phyloP scores from a whole-genome alignment of 2,888 invertebrate genomes.

The Ophonus ardosiacus region DNA sequence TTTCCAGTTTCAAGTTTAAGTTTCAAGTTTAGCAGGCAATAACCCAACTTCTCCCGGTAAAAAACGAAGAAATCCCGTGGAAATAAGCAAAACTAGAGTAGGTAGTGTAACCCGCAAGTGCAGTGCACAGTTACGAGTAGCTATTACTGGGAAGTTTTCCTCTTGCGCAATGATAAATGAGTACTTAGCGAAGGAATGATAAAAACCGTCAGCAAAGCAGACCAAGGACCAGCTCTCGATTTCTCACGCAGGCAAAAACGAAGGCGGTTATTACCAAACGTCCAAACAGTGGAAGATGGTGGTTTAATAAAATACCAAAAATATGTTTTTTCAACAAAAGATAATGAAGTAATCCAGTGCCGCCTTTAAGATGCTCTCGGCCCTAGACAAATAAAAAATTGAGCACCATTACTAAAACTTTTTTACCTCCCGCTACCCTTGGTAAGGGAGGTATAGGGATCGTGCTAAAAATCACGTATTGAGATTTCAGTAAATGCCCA shows the following conservation, averaged over 20 bases:
- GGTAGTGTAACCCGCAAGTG: neutral
- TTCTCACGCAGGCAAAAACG: slow-evolving; percentile 51
- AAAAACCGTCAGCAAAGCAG: slow-evolving; percentile 17
- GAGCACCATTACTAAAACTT: no score
- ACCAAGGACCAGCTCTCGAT: neutral
- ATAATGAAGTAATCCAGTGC: no score
- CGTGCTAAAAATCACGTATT: no score
- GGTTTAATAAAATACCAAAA: neutral
- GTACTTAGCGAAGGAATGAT: slow-evolving; percentile 68
- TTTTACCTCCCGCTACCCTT: no score
- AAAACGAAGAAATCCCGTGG: neutral
- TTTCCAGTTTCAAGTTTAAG: neutral
- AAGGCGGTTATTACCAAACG: neutral
- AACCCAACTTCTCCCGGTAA: neutral
- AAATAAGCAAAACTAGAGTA: slow-evolving; percentile 11
- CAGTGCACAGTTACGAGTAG: neutral
- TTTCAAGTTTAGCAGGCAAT: slow-evolving; percentile 25
- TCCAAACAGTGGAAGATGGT: neutral
- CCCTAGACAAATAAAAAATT: no score
- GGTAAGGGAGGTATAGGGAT: no score
- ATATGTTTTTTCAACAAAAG: neutral
- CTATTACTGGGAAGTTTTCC: slow-evolving; percentile 49
- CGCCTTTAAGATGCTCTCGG: no score
- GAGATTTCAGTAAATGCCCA: no score
- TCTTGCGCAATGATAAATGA: slow-evolving; percentile 72